Conservation (phyloP, 2,797 vertebrate genomes). For the Hippoglossus hippoglossus region DNA sequence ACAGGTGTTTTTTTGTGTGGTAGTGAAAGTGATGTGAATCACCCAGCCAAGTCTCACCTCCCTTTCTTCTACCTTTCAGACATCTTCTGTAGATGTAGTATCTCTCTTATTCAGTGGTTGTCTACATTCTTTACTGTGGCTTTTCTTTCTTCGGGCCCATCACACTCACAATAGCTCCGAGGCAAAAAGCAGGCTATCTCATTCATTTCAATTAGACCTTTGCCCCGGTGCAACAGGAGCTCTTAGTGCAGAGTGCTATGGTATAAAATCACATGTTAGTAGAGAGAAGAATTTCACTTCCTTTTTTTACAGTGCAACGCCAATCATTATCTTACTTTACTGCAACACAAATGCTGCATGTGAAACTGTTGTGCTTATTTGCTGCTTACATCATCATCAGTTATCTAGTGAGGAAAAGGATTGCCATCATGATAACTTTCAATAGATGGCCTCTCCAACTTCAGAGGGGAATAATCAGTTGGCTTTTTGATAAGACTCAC, state of each 20-base stretch:
- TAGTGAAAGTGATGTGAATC: constrained; percentile 51
- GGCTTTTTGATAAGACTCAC: constrained; percentile 31
- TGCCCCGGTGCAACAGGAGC: constrained; percentile 46
- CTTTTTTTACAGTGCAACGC: constrained; percentile 8
- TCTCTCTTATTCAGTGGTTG: constrained; percentile 38
- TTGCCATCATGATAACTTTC: constrained; percentile 17
- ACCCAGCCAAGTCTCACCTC: constrained; percentile 30
- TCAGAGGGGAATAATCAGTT: constrained; percentile 10
- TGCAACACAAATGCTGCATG: neutral
- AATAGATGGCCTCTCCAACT: neutral
- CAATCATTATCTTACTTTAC: neutral
- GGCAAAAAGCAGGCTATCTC: constrained; percentile 39
- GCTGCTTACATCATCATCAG: constrained; percentile 15
- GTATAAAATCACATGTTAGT: constrained; percentile 17
- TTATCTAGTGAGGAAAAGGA: constrained; percentile 4
- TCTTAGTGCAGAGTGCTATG: constrained; percentile 13
- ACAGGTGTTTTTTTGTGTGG: constrained; percentile 63
- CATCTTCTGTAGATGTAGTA: constrained; percentile 30
- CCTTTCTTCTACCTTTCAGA: constrained; percentile 9
- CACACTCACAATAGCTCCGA: constrained; percentile 51
- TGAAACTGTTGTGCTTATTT: constrained; percentile 19
- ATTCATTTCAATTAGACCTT: constrained; percentile 69
- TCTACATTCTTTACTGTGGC: constrained; percentile 40
- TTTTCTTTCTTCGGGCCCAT: constrained; percentile 37
- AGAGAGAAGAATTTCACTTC: constrained; percentile 10